Base-by-base conservation (phyloP, 2,113 vertebrate species). In the Copsychus sechellarum region DNA sequence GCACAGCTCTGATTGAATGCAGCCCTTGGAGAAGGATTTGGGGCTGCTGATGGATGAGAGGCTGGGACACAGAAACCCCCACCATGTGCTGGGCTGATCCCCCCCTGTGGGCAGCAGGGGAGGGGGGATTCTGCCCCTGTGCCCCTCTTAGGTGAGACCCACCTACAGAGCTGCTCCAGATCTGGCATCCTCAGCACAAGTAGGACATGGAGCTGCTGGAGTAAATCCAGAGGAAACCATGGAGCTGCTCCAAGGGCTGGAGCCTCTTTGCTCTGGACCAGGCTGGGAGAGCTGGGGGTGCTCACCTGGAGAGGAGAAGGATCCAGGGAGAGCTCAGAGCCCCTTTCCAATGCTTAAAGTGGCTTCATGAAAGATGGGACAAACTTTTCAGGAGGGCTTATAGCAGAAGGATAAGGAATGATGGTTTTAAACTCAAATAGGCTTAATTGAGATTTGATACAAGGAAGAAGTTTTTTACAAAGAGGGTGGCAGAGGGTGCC, bases 241-340 rank as follows among this genome's bases (percentile, higher is more conserved):
- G 0, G n/a, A 90, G 14, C 1, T 69, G 17, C 0, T 54, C n/a
- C 1, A 0, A 54, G 47, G 5, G 12, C 70, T 90, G 47, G 9
- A 76, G 34, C 3, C 29, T 36, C 10, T 73, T 24, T 76, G 53
- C 70, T 67, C 24, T 47, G 38, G 20, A 47, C 24, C 29, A 40
- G 47, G 8, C 31, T 76, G 47, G 14, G 70, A 76, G 21, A 62
- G 25, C 40, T 90, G 79, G 25, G n/a, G 3, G 5, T 12, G 40
- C 1, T 62, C 25, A 33, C 3, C 54, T 62, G 79, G 14, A 70
- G 40, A 81, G 13, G 11, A 48, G 18, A 36, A 76, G 54, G 40
- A 0, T 42, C 40, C 34, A 54, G 10, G 12, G 34, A 69, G 40
- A 61, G 0, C 62, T 76, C 2, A 33, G 40, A 83, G 18, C 14